Conservation (phyloP, 2,113 vertebrate genomes). For the Panurus biarmicus region DNA sequence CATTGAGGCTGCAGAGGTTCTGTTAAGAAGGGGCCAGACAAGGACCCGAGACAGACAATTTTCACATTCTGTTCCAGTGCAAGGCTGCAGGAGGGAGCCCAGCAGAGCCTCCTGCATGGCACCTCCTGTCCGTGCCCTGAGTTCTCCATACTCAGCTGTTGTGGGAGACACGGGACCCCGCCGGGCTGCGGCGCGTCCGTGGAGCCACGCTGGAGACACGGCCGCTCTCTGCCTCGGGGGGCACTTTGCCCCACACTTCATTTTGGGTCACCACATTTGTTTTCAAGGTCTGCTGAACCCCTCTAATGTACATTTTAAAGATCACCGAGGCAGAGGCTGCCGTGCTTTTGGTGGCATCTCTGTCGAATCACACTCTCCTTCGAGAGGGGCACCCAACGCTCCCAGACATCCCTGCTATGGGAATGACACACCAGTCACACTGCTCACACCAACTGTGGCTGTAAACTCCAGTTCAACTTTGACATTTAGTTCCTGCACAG, state of each 20-base stretch:
- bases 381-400: background rate
- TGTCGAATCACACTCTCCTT: background rate
- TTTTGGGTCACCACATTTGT: background rate
- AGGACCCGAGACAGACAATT: background rate
- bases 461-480: conserved; percentile 66
- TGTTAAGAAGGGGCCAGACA: background rate
- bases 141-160: background rate
- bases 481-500: conserved; percentile 64
- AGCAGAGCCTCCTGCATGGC: background rate
- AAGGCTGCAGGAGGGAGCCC: background rate
- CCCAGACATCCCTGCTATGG: conserved; percentile 37
- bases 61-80: conserved; percentile 14
- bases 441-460: conserved; percentile 44
- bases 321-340: background rate
- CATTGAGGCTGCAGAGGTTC: background rate
- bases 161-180: background rate
- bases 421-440: conserved; percentile 2
- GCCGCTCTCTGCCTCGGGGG: background rate
- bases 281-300: background rate
- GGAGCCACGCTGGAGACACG: background rate
- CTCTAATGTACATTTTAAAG: background rate
- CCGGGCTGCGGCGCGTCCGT: background rate
- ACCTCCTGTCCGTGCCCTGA: background rate
- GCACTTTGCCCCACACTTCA: background rate
- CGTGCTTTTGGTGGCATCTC: background rate